A percentile compares a stretch with the other conserved stretches of the same genome.
Evolutionary conservation across 2,888 invertebrate species (phyloP).

Genomic region (Drosophila testacea): DNA sequence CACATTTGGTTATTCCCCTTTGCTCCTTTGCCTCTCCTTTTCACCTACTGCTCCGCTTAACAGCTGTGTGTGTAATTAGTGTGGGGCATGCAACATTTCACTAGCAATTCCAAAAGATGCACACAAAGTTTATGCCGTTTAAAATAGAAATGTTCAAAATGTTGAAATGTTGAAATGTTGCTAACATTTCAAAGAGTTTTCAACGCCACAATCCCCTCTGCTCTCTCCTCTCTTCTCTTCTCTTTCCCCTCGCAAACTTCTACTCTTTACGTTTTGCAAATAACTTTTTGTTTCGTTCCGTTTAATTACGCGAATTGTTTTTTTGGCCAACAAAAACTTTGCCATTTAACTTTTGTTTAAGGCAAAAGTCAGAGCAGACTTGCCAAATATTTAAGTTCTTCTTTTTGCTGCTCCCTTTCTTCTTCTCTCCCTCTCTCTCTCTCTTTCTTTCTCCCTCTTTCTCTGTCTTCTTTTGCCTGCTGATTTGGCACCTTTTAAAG

Average conservation of each 20-base stretch:
- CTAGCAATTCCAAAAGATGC: slow-evolving; percentile 30
- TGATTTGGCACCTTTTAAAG: slow-evolving; percentile 53
- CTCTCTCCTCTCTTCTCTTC: not conserved
- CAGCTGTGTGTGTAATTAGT: slow-evolving; percentile 41
- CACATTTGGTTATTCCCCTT: slow-evolving; percentile 41
- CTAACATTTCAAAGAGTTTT: slow-evolving; percentile 31
- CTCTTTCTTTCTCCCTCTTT: not conserved
- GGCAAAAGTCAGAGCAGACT: slow-evolving; percentile 30
- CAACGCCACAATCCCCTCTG: not conserved
- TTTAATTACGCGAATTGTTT: slow-evolving; percentile 81
- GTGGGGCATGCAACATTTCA: slow-evolving; percentile 61
- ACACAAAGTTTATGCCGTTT: slow-evolving; percentile 31
- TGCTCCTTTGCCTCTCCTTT: not conserved
- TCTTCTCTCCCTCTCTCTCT: not conserved
- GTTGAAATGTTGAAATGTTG: slow-evolving; percentile 57
- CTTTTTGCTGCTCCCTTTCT: not conserved
- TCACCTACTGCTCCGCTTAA: not conserved
- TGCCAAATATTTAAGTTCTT: slow-evolving; percentile 74
- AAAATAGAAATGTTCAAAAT: slow-evolving; percentile 58
- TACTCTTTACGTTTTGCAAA: slow-evolving; percentile 21
- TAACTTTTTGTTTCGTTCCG: slow-evolving; percentile 75
- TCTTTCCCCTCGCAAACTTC: not conserved
- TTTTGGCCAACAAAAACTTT: slow-evolving; percentile 63
- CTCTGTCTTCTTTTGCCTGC: slow-evolving; percentile 22
- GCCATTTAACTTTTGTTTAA: slow-evolving; percentile 76